Evolutionary conservation across 2,888 invertebrate genomes (phyloP).

Genomic region (Eustalomyia histrio): DNA sequence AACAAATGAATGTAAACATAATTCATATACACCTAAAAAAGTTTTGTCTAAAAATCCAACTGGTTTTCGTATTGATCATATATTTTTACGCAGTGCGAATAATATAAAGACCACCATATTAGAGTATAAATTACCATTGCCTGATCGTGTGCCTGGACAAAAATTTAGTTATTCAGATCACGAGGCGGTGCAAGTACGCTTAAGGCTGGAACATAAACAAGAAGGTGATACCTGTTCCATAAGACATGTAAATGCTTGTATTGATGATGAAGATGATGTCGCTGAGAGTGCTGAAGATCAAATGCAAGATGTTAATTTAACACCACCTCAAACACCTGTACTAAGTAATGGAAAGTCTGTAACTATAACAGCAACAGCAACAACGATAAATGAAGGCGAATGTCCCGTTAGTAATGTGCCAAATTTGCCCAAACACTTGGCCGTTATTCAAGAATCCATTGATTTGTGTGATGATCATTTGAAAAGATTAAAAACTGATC

Average conservation of each 20-base stretch:
- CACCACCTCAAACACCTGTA: constrained; percentile 40
- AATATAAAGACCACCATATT: constrained; percentile 79
- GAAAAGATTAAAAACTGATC: constrained; percentile 75
- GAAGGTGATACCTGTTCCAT: constrained; percentile 56
- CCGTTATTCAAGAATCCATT: constrained; percentile 75
- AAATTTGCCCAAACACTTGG: constrained; percentile 69
- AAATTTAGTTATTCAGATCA: constrained; percentile 93
- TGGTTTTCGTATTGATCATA: constrained; percentile 96
- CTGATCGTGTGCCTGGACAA: constrained; percentile 85
- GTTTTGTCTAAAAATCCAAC: constrained; percentile 81
- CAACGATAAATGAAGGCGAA: constrained; percentile 3
- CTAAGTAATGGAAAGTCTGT: constrained; percentile 29
- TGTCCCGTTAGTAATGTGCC: constrained; percentile 39
- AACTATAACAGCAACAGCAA: neutral
- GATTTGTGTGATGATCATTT: constrained; percentile 75
- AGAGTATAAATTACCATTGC: constrained; percentile 86
- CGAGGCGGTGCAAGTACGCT: constrained; percentile 87
- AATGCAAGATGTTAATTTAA: constrained; percentile 34
- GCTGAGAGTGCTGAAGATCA: neutral
- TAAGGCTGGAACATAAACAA: constrained; percentile 70
- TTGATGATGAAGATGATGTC: neutral
- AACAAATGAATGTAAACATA: constrained; percentile 89
- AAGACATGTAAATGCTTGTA: constrained; percentile 41
- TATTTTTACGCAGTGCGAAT: constrained; percentile 82
- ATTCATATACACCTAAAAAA: constrained; percentile 87